Evolutionary conservation across 2,113 vertebrate genomes (phyloP), one percentile per base, ranked within the genome.

Genomic region (Platycercus adscitus): DNA sequence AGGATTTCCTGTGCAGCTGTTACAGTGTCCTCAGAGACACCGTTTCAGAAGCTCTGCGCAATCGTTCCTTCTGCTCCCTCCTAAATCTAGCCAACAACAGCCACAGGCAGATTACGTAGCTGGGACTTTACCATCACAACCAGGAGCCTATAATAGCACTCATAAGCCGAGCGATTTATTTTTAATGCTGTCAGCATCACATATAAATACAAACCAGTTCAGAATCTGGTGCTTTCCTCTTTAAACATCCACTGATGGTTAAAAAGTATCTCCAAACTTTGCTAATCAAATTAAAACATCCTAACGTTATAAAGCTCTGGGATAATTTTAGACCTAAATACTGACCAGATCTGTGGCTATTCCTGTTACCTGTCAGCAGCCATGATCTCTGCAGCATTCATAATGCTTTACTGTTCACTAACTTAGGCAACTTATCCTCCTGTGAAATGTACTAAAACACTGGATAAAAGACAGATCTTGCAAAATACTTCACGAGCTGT

Each of bases 311-410:
- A 79, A 68, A 90, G 60, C 35, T 78, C 43, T 24, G 35, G 24
- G 25, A 35, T 91, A 91, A 90, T 75, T 91, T 94, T 81, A 94
- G 89, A 81, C 58, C 39, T 90, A 90, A 89, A 86, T 63, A 75
- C 50, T 65, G 33, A 46, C 0, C 1, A 82, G 25, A 78, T 77
- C 29, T 35, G 24, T 50, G 49, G 10, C 77, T 89, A 85, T 70
- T 86, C 65, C 78, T 65, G 64, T 55, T 79, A 76, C 47, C 19
- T 81, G 64, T 55, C 85, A 43, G 79, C 29, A 12, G 50, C 35
- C 50, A n/a, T 10, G 46, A 89, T 43, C 65, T 72, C 65, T 50
- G 46, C 1, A 3, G 33, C 55, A 86, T 39, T 88, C 9, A 2
- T 11, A 61, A 60, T 2, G 18, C 56, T 71, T 73, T 68, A 39